Evolutionary conservation across 1,140 invertebrate species (phyloP).

Genomic region (Procambarus clarkii): DNA sequence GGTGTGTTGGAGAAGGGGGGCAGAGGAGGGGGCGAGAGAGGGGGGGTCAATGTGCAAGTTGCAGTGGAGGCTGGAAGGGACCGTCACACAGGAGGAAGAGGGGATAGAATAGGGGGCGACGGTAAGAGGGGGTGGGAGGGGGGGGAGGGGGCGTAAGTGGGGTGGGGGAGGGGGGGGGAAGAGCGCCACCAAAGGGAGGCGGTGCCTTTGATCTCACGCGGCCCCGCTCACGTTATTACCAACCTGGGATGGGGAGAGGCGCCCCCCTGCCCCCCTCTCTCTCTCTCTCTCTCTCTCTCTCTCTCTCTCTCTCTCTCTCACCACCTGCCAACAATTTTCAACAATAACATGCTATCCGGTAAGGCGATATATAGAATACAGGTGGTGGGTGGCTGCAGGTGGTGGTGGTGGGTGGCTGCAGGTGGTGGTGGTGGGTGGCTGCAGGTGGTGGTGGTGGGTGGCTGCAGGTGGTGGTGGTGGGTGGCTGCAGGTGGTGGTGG

Average conservation of each 20-base stretch:
- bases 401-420: no score
- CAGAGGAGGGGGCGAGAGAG: not conserved
- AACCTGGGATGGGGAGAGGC: constrained; percentile 12
- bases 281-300: not conserved
- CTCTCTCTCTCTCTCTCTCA: not conserved
- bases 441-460: no score
- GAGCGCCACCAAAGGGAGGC: constrained; percentile 62
- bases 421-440: no score
- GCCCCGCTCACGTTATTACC: constrained; percentile 69
- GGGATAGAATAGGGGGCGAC: not conserved
- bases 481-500: not conserved
- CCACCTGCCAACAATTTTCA: not conserved
- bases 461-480: not conserved
- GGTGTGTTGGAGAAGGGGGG: not conserved
- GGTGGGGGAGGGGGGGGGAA: not conserved
- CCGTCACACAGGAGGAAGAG: not conserved
- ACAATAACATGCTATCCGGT: not conserved
- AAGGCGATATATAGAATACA: not conserved
- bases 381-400: no score
- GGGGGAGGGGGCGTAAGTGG: not conserved
- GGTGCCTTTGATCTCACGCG: constrained; percentile 65
- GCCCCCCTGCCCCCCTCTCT: not conserved
- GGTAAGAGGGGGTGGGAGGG: not conserved
- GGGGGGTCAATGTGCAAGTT: not conserved
- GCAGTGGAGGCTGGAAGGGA: not conserved